These are phyloP conservation scores for Callopanchax toddi DNA, from an alignment of 2,113 vertebrate species.

Conservation along the genomic window DNA sequence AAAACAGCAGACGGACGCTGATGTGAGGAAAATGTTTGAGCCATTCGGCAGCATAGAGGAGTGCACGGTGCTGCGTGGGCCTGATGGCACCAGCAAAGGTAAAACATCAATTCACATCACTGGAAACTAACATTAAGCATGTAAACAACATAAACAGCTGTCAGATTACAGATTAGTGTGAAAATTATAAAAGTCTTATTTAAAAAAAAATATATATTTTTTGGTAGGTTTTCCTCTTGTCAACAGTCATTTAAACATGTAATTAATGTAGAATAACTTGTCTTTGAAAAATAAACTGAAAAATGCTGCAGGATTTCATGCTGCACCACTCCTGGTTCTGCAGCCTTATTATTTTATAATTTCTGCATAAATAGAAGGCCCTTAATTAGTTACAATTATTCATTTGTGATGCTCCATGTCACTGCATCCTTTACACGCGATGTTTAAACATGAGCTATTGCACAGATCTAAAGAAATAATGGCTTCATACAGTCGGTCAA, in stretches of 20 bases:
- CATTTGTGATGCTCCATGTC: neutral
- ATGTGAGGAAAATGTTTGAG: conserved; percentile 94
- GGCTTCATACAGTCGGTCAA: neutral
- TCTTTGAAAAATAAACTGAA: no score
- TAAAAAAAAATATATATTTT: no score
- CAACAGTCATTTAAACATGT: no score
- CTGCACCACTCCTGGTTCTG: no score
- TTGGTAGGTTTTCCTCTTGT: no score
- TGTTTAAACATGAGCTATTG: neutral
- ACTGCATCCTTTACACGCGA: neutral
- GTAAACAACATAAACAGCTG: neutral
- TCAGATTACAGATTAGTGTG: no score
- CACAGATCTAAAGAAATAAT: neutral
- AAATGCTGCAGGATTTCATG: no score
- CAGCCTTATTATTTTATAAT: no score
- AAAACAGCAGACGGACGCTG: conserved; percentile 92
- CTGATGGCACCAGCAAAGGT: conserved; percentile 98
- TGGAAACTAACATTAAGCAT: neutral
- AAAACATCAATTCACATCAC: conserved; percentile 7
- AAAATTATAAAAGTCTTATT: no score
- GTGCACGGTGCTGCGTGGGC: conserved; percentile 95
- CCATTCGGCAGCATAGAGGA: conserved; percentile 96
- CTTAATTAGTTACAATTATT: no score
- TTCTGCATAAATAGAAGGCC: no score
- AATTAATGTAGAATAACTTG: no score